Conservation (phyloP, 1,140 invertebrate genomes). For the Drosophila nannoptera region DNA sequence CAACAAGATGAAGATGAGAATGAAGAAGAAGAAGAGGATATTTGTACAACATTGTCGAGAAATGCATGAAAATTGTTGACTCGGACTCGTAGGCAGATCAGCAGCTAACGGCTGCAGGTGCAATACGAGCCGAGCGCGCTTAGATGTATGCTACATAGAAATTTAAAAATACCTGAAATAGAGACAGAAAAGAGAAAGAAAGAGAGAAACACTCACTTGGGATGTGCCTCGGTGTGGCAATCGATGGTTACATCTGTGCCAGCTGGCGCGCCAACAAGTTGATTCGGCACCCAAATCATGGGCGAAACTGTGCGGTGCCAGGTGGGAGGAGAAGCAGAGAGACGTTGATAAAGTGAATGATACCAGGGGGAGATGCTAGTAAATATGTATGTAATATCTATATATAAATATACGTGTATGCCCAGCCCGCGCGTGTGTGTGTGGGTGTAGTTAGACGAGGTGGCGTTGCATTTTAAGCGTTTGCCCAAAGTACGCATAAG, state of each 20-base stretch:
- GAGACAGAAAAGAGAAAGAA: constrained; percentile 1
- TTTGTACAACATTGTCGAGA: no score
- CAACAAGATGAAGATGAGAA: constrained; percentile 2
- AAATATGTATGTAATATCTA: constrained; percentile 9
- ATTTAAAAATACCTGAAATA: neutral
- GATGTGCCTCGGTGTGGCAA: constrained; percentile 95
- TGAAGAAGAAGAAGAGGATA: no score
- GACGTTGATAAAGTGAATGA: constrained; percentile 63
- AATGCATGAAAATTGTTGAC: no score
- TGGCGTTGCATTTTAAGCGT: constrained; percentile 56
- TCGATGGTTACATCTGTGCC: constrained; percentile 94
- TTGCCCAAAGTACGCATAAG: constrained; percentile 71
- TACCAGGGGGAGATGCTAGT: constrained; percentile 32
- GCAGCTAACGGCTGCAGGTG: constrained; percentile 9
- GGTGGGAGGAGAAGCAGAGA: constrained; percentile 8
- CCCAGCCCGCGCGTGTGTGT: neutral
- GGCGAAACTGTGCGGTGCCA: constrained; percentile 85
- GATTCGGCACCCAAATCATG: constrained; percentile 94
- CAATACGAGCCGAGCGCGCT: constrained; percentile 9
- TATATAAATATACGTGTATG: neutral
- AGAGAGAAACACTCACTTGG: constrained; percentile 79
- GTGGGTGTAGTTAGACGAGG: constrained; percentile 27
- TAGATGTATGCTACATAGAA: constrained; percentile 31
- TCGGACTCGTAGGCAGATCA: neutral
- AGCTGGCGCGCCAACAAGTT: constrained; percentile 91